Evolutionary conservation across 2,113 vertebrate genomes (phyloP), one percentile per base, ranked within the genome.

Genomic region (Thomomys bottae): DNA sequence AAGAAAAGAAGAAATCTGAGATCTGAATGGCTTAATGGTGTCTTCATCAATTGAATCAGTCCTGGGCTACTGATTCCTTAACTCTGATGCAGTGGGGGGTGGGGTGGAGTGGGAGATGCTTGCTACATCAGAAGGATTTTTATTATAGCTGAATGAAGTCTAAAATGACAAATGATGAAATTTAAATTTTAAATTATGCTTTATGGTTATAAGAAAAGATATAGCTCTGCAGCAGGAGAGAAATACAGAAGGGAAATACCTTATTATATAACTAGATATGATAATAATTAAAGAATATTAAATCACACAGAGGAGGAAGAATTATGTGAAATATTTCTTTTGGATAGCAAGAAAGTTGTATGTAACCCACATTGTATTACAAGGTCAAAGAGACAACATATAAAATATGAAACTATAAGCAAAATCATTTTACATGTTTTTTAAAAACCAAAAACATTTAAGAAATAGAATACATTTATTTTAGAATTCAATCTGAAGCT

Each of bases 261-360:
- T 78, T 86, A 36, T 82, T 68, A 79, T 36, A 32, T 36, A 92
- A 42, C 10, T 30, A 76, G 70, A 83, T 34, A 71, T 67, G 90
- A 84, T n/a, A 78, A 61, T 10, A 40, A 45, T 3, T 23, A 49
- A 83, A 64, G n/a, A n/a, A 66, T 82, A 24, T 59, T 87, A 80
- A 84, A 64, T 49, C 11, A 63, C 30, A 61, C 40, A 90, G 36
- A 49, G 9, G 21, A 6, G 1, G 32, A 49, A 67, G 17, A 92
- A 61, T 63, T 78, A 40, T 40, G 84, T 73, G 49, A 84, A 78
- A 61, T 30, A 87, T 84, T 93, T 89, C 59, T 77, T 73, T n/a
- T 49, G 20, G 4, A 11, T 64, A 70, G 79, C 91, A 87, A 54
- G 38, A 77, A 6, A 79, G 6, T 15, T 76, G 73, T 83, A 68